Base-by-base conservation (phyloP, 2,888 invertebrate genomes). In the Cynaeus angustus region DNA sequence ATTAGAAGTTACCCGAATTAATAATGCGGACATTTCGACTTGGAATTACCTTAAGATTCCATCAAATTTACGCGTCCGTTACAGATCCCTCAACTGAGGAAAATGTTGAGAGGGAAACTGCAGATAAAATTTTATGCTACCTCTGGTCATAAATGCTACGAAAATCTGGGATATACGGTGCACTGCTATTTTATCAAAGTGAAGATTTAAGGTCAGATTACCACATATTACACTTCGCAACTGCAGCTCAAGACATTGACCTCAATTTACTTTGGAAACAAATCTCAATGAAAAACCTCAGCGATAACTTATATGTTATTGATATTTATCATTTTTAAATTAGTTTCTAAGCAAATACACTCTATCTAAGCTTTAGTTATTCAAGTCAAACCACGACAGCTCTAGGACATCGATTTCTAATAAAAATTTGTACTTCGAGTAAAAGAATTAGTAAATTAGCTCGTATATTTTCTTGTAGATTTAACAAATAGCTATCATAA, bases 1-100 rank as follows among this genome's bases (percentile, higher is more conserved):
- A n/a, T 26, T 28, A 50, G 21, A 10, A 50, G 30, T 26, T 7
- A 16, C 50, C 10, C 50, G 16, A 30, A 50, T 50, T 50, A 50
- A 50, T 50, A 50, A 50, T 50, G 30, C 9, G 28, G 16, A 1
- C 4, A 28, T 1, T 10, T 30, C 50, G 28, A 50, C 50, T 26
- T 10, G 28, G 30, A 21, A 50, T 30, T 50, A 12, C 30, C 28
- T n/a, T 28, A 1, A n/a, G 26, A 50, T 30, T 30, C 50, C 5
- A 30, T 10, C 26, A 50, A 30, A 50, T 50, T 50, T 50, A 50
- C 50, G 28, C 16, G 28, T 6, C 30, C 3, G 16, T 50, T 28
- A 50, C 9, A 50, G 10, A 28, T 28, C 26, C 6, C 28, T 30
- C 12, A 41, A 13, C 10, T 3, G 6, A 13, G 12, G 12, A 12